Conservation (phyloP, 2,888 invertebrate species). For the Hemistola chrysoprasaria region DNA sequence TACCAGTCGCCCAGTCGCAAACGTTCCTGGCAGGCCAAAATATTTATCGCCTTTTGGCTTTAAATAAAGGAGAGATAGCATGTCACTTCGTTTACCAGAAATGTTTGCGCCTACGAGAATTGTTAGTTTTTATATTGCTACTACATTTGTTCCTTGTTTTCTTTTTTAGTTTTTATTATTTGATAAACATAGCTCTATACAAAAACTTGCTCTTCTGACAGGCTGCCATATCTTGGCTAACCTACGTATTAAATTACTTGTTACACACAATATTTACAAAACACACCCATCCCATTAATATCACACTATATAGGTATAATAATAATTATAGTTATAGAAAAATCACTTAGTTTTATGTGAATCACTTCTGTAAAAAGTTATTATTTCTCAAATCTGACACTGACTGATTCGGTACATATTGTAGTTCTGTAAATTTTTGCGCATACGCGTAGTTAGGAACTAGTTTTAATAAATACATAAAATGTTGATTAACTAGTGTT, state of each 20-base stretch:
- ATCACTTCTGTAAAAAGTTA: constrained; percentile 3
- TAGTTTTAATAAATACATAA: constrained; percentile 65
- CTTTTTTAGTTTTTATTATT: too few relatives aligned
- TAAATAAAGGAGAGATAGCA: too few relatives aligned
- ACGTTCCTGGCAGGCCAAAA: too few relatives aligned
- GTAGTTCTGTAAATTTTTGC: constrained; percentile 21
- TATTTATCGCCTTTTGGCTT: too few relatives aligned
- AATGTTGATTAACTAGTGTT: constrained; percentile 40
- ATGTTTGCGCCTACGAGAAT: too few relatives aligned
- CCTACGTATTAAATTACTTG: constrained; percentile 6
- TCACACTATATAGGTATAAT: constrained; percentile 19
- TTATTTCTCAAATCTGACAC: constrained; percentile 12
- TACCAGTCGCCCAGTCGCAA: background rate
- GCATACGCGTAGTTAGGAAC: constrained; percentile 50
- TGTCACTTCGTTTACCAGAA: too few relatives aligned
- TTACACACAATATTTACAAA: constrained; percentile 29
- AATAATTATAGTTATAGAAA: constrained; percentile 9
- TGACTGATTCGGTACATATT: constrained; percentile 36
- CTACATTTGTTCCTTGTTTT: too few relatives aligned
- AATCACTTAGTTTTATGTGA: constrained; percentile 5
- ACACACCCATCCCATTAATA: constrained; percentile 27
- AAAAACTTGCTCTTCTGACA: too few relatives aligned
- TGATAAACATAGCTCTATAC: background rate
- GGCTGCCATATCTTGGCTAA: constrained; percentile 3
- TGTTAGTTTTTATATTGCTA: too few relatives aligned